Base-by-base conservation (phyloP, 2,888 invertebrate species). In the Torymus texanus region DNA sequence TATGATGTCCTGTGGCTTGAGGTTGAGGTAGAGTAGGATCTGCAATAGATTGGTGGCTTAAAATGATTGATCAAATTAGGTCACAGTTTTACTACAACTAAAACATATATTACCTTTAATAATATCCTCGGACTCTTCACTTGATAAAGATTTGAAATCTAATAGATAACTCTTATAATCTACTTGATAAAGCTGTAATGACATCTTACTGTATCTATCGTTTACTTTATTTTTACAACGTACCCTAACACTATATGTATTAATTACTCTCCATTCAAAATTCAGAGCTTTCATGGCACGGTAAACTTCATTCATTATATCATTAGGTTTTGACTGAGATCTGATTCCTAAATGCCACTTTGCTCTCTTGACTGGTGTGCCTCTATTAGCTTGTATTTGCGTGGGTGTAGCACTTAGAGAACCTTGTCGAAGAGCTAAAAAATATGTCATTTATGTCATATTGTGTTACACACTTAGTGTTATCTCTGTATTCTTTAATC, bases 241-340 rank as follows among this genome's bases (percentile, higher is more conserved):
- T 0, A 98, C 99, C 86, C 98, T 93, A 55, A 99, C 98, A 89
- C 98, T 98, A 89, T 94, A 99, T 0, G 98, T 96, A 91, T 98
- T 99, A 83, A 99, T 96, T 70, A 98, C 96, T 91, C 98, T 99
- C 99, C 99, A 99, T 91, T 99, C 98, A 91, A 98, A 99, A 91
- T 97, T 96, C 11, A 99, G 92, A 1, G 97, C 96, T 91, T 98
- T 98, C 99, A 99, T 99, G 0, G 99, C 99, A 83, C 98, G 94
- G 91, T 98, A 99, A 0, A 99, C 99, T 91, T 99, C 99, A 90
- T 98, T 95, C 99, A 99, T 99, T 75, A 99, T 99, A 90, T 99
- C 99, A 89, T 97, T 97, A 0, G 99, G 99, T 90, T 98, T 98
- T 89, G 98, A 98, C 90, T 99, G 99, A 5, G 99, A 99, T 75